Conservation (phyloP, 1,140 invertebrate genomes). For the Cyphomyrmex costatus region DNA sequence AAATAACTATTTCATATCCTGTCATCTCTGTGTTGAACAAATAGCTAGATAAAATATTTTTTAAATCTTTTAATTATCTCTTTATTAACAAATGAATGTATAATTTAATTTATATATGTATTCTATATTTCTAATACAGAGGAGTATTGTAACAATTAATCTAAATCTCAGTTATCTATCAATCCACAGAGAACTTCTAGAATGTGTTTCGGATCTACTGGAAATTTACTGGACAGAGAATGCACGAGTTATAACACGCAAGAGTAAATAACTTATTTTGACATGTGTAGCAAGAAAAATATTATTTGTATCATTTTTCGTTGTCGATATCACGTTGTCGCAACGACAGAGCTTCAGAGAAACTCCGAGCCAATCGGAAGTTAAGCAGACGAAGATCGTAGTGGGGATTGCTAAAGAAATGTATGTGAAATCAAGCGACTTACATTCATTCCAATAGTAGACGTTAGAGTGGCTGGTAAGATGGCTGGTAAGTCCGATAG, state of each 20-base stretch:
- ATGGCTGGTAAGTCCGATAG: constrained; percentile 75
- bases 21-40: too few species aligned
- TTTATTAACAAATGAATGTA: too few species aligned
- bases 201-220: too few species aligned
- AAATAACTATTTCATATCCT: too few species aligned
- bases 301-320: constrained; percentile 27
- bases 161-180: background rate
- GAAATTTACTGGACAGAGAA: background rate
- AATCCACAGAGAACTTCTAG: background rate
- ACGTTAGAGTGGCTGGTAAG: constrained; percentile 52
- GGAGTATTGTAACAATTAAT: background rate
- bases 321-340: background rate
- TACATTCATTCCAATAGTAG: constrained; percentile 61
- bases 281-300: background rate
- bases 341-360: background rate
- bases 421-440: constrained; percentile 19
- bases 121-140: background rate
- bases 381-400: constrained; percentile 18
- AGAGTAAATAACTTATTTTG: background rate
- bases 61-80: too few species aligned
- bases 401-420: constrained; percentile 61
- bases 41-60: too few species aligned
- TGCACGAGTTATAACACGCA: background rate
- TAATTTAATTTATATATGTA: background rate
- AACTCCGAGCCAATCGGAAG: constrained; percentile 22